A percentile compares a stretch with the other conserved stretches of the same genome.
Conservation (phyloP, 2,797 vertebrate species). For the Hemibagrus guttatus region DNA sequence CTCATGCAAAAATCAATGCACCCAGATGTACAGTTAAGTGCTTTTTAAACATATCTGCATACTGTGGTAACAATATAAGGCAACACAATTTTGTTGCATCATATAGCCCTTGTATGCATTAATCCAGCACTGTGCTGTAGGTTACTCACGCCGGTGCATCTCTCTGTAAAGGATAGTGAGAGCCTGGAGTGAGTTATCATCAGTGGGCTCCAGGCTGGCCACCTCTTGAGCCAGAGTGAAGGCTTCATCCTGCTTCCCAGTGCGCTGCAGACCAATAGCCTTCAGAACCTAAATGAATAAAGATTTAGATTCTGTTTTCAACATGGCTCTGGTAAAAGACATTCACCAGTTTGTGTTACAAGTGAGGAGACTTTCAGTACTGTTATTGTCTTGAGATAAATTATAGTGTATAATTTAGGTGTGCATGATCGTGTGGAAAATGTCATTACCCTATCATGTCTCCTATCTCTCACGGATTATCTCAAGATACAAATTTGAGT, state of each 20-base stretch:
- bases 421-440: not conserved
- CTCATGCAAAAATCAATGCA: not conserved
- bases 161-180: slow-evolving; percentile 97
- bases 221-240: slow-evolving; percentile 94
- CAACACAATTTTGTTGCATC: not conserved
- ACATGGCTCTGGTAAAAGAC: not conserved
- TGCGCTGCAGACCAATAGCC: slow-evolving; percentile 95
- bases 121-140: not conserved
- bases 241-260: slow-evolving; percentile 95
- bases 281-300: slow-evolving; percentile 84
- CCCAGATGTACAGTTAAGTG: not conserved
- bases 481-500: not conserved
- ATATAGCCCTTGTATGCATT: not conserved
- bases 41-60: not conserved
- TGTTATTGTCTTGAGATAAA: not conserved
- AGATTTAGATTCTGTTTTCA: not conserved
- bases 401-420: not conserved
- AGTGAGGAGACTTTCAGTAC: too few relatives aligned
- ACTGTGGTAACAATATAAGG: not conserved
- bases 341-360: too few relatives aligned
- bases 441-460: not conserved
- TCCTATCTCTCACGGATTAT: not conserved
- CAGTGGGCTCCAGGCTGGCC: slow-evolving; percentile 90
- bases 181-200: slow-evolving; percentile 96
- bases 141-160: slow-evolving; percentile 91